Evolutionary conservation across 2,797 vertebrate species (phyloP).

Genomic region (Notamacropus eugenii): DNA sequence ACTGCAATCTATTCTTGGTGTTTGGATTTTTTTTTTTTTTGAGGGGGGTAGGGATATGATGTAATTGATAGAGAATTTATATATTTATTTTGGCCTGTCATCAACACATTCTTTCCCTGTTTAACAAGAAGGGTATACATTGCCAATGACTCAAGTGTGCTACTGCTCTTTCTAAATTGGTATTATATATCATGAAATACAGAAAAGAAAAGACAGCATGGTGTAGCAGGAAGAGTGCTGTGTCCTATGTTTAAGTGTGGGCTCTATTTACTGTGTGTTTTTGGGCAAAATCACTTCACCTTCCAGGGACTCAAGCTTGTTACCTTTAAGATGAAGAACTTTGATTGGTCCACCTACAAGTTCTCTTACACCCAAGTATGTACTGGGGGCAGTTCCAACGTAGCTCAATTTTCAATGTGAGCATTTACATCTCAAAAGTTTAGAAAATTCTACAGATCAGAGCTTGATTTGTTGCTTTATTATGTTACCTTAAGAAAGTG

Average conservation of each 20-base stretch:
- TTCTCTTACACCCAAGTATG: background rate
- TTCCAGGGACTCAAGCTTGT: background rate
- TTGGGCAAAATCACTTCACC: background rate
- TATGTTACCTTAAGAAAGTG: background rate
- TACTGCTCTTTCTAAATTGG: background rate
- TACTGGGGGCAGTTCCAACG: background rate
- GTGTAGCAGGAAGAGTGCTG: background rate
- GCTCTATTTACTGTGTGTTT: background rate
- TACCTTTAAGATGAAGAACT: background rate
- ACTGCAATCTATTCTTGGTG: background rate
- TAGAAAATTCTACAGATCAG: background rate
- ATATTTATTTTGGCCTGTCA: slow-evolving; percentile 15
- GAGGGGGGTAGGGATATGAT: background rate
- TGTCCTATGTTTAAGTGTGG: background rate
- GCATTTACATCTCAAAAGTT: background rate
- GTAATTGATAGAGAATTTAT: background rate
- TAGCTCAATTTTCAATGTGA: background rate
- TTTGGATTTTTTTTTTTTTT: background rate
- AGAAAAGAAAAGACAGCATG: background rate
- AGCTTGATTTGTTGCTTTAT: background rate
- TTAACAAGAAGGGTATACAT: background rate
- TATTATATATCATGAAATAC: background rate
- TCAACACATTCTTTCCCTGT: background rate
- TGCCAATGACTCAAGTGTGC: background rate
- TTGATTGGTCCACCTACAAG: background rate